Evolutionary conservation across 2,888 invertebrate species (phyloP).

Genomic region (Entomobrya proxima): DNA sequence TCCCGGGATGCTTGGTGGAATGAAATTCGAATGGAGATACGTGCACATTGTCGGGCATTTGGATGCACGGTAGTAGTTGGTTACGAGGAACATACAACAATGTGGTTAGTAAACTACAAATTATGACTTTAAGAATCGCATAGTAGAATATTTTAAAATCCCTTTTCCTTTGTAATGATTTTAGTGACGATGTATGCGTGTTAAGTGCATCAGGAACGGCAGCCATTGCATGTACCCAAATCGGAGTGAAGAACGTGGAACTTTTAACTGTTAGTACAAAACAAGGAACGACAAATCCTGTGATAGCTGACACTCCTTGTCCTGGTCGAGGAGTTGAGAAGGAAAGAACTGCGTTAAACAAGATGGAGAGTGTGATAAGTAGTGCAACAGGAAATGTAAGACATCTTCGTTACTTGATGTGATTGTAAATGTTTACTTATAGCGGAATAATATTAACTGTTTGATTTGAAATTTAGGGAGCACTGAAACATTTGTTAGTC

Average conservation of each 20-base stretch:
- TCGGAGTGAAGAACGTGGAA: conserved; percentile 60
- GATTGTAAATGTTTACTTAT: not conserved
- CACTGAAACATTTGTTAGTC: conserved; percentile 51
- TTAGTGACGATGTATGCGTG: conserved; percentile 95
- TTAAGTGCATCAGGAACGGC: conserved; percentile 96
- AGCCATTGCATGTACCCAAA: conserved; percentile 81
- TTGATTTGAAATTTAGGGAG: conserved; percentile 32
- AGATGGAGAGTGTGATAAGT: conserved; percentile 48
- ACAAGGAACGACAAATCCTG: conserved; percentile 50
- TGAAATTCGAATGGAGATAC: conserved; percentile 94
- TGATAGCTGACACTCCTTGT: conserved; percentile 54
- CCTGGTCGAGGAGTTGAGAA: conserved; percentile 61
- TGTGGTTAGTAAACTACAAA: conserved; percentile 88
- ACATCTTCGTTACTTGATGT: not conserved
- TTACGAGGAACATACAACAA: conserved; percentile 93
- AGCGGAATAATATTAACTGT: not conserved
- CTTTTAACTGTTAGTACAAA: conserved; percentile 57
- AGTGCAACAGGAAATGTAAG: conserved; percentile 37
- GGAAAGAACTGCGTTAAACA: conserved; percentile 37
- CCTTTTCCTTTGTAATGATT: conserved; percentile 24
- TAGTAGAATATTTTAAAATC: not conserved
- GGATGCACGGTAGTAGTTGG: conserved; percentile 96
- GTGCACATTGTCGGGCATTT: conserved; percentile 93
- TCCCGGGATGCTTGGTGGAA: conserved; percentile 98
- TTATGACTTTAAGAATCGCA: not conserved